Conservation (phyloP, 2,888 invertebrate species). For the Ariolimax columbianus region DNA sequence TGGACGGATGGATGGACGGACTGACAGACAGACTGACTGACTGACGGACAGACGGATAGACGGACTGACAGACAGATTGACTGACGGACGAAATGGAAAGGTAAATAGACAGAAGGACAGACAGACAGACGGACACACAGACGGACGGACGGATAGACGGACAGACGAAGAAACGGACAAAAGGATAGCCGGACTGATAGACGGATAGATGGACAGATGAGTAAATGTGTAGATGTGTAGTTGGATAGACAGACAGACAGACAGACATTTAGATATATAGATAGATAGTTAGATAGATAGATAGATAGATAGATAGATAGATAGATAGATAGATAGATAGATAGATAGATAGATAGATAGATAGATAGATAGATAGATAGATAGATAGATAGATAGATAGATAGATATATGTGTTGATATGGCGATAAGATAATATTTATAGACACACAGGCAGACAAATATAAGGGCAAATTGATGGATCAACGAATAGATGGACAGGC, state of each 20-base stretch:
- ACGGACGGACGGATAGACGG: background rate
- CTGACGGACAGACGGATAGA: too few relatives aligned
- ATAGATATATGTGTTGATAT: background rate
- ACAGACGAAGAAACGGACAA: background rate
- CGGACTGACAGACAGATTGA: too few relatives aligned
- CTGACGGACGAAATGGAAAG: background rate
- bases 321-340: constrained; percentile 2
- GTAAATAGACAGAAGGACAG: background rate
- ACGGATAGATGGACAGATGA: background rate
- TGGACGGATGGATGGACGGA: background rate
- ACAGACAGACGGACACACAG: background rate
- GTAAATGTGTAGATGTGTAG: background rate
- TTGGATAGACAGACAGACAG: background rate
- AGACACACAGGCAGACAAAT: too few relatives aligned
- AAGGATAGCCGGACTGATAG: background rate
- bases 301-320: background rate
- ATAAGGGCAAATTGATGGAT: too few relatives aligned
- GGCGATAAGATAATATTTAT: too few relatives aligned
- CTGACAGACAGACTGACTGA: too few relatives aligned
- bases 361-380: background rate
- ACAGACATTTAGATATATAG: background rate
- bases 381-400: background rate
- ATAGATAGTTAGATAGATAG: background rate
- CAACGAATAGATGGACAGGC: too few relatives aligned
- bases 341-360: background rate